Evolutionary conservation across 1,140 invertebrate genomes (phyloP), one percentile per base, ranked within the genome.

Genomic region (Harpegnathos saltator): DNA sequence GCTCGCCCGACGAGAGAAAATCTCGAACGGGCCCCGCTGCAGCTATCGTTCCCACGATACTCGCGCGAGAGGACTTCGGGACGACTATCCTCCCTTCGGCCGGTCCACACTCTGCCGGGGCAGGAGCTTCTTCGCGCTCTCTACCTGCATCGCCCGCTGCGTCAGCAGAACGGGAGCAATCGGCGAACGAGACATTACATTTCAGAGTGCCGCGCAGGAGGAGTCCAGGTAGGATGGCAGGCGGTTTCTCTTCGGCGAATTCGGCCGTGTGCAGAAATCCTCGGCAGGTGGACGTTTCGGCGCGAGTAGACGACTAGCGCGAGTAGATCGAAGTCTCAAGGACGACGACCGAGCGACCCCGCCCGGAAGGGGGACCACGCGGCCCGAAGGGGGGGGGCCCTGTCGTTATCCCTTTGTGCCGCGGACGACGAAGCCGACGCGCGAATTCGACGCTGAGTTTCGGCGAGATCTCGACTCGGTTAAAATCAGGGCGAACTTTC

Each of bases 261-360:
- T 56, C 54, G n/a, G 7, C 54, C 11, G 38, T 44, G n/a, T 33
- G 26, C 0, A 14, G 11, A 24, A 22, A 65, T 65, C 29, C 19
- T 66, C 19, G 48, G 1, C 15, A 74, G 38, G 22, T 52, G 26
- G 50, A 80, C 69, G 65, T 71, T 69, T 15, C 59, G 62, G 17
- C 33, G 14, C 19, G 26, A n/a, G 44, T 52, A 22, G 26, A 75
- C 71, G 71, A 19, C n/a, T 44, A 7, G 65, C 54, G 48, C n/a
- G 38, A 69, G 14, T 26, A 58, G 75, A 80, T 80, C 65, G 65
- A 80, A 80, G 65, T 69, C 59, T 80, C 75, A 80, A 80, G 75
- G 75, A 24, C 75, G 63, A 38, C 75, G 26, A 44, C 54, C 22
- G 56, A 73, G 38, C 38, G 63, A 33, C n/a, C 56, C 63, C 19